These are phyloP conservation scores for Drosophila cognata DNA, from an alignment of 2,888 invertebrate species.

Conservation along the genomic window DNA sequence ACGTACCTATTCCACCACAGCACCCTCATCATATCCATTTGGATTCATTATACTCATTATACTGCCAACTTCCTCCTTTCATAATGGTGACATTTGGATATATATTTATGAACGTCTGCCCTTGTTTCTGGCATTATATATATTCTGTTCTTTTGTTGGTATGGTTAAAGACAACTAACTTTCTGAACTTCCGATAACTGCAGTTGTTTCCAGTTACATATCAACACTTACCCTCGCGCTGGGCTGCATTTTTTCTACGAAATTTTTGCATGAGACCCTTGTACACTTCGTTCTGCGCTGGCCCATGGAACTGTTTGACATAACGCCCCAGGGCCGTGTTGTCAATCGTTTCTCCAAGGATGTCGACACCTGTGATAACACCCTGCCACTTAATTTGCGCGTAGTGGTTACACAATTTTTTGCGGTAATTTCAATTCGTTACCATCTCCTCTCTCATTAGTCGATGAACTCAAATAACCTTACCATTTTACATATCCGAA, in stretches of 20 bases:
- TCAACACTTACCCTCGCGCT: conserved; percentile 84
- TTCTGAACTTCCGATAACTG: conserved; percentile 14
- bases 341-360: conserved; percentile 89
- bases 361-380: conserved; percentile 87
- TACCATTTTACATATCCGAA: not conserved
- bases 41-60: not conserved
- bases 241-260: conserved; percentile 87
- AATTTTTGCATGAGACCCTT: conserved; percentile 87
- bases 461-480: not conserved
- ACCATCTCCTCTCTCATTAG: not conserved
- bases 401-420: conserved; percentile 83
- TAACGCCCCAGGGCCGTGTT: conserved; percentile 91
- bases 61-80: not conserved
- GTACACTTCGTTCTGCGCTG: conserved; percentile 88
- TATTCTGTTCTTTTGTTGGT: not conserved
- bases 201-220: conserved; percentile 82
- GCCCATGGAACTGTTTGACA: conserved; percentile 91
- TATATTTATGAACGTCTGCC: not conserved
- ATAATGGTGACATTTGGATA: conserved; percentile 10
- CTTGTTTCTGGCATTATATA: not conserved
- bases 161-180: conserved; percentile 1
- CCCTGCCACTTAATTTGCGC: conserved; percentile 85
- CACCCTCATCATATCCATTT: not conserved
- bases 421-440: conserved; percentile 79
- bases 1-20: conserved; percentile 2